Base-by-base conservation (phyloP, 2,113 vertebrate species). In the Cheilinus undulatus region DNA sequence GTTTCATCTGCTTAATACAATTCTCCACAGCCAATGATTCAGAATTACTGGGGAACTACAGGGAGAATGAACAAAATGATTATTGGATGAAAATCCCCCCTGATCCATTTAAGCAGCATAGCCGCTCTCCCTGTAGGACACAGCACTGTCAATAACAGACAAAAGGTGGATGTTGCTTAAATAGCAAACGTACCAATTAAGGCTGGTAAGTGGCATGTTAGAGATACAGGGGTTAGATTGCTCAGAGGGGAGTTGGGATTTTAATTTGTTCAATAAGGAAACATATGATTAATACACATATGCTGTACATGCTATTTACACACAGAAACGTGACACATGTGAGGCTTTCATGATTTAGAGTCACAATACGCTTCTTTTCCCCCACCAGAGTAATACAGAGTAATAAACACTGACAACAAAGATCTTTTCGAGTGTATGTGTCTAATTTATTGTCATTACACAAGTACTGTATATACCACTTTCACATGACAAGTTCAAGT, bases 1-100 rank as follows among this genome's bases (percentile, higher is more conserved):
- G 69, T 82, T 86, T 87, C 74, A 83, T 82, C 74, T 68, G 48
- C 68, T 59, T 85, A 79, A 82, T 72, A 62, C 78, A 72, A 82
- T 89, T 87, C 78, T 82, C 83, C 80, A 83, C 83, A 82, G 84
- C 68, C 49, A 67, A 19, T 83, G 73, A 89, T 73, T 82, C 61
- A 76, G 79, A 80, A 88, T 87, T 83, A 85, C 64, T 82, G 72
- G 40, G 40, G 54, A 82, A 53, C 84, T 76, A 69, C 49, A 52
- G 79, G 68, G 78, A 86, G 62, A 83, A 24, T 4, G 22, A 49
- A 85, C 57, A 74, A 74, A 88, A 82, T 66, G 48, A 85, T 86
- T 84, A 78, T 59, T 80, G 70, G 73, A 80, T 62, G 78, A 69
- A 88, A 85, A 79, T 67, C 72, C 78, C 58, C 54, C 63, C 69